phyloP scores from a whole-genome alignment of 2,113 vertebrate genomes.

The Chionis minor region DNA sequence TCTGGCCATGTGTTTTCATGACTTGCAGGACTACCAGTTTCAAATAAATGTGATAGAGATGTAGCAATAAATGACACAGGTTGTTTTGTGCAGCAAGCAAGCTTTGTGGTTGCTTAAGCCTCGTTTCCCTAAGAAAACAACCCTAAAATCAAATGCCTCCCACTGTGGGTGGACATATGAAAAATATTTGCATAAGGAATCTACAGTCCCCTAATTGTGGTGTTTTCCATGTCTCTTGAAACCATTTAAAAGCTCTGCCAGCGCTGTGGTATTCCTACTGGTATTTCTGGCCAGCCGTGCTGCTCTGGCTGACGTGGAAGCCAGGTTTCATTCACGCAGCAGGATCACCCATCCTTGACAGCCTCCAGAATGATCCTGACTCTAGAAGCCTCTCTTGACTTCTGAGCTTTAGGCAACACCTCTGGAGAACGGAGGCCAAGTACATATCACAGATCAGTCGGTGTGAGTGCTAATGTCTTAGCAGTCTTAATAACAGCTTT shows the following conservation, averaged over 20 bases:
- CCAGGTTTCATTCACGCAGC: background rate
- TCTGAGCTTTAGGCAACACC: background rate
- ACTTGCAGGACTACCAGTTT: background rate
- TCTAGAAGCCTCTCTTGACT: background rate
- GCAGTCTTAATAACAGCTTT: background rate
- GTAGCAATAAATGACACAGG: background rate
- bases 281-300: background rate
- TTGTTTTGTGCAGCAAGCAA: background rate
- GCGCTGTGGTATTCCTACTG: background rate
- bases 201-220: background rate
- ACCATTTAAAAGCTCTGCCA: background rate
- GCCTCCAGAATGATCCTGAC: background rate
- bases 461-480: background rate
- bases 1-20: background rate
- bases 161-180: background rate
- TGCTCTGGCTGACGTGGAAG: background rate
- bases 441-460: fast-evolving
- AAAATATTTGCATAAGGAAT: slow-evolving; percentile 12
- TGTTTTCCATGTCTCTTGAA: background rate
- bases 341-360: background rate
- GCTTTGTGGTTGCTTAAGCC: background rate
- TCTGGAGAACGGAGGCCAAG: background rate
- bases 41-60: background rate
- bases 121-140: slow-evolving; percentile 8
- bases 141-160: background rate